Percentiles rank a stretch among this genome's conserved stretches.
phyloP scores from a whole-genome alignment of 1,140 invertebrate species.

The Drosophila biarmipes region DNA sequence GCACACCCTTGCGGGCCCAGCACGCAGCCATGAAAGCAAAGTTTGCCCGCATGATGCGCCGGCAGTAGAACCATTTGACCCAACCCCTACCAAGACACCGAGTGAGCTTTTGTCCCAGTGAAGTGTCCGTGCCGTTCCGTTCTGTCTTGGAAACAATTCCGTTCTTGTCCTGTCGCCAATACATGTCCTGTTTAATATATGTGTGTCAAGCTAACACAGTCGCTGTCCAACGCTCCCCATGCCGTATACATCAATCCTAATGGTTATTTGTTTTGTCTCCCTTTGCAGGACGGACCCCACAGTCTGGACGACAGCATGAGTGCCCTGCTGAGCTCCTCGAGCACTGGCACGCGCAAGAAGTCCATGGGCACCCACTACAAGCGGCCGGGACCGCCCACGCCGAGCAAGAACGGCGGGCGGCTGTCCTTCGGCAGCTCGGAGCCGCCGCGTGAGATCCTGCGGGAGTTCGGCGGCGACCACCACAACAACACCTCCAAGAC shows the following conservation, averaged over 20 bases:
- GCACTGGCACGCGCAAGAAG: slow-evolving; percentile 84
- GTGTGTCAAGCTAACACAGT: slow-evolving; percentile 5
- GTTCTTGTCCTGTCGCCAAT: neutral
- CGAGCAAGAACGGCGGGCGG: slow-evolving; percentile 92
- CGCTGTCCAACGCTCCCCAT: slow-evolving; percentile 3
- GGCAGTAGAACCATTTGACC: slow-evolving; percentile 8
- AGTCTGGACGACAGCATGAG: slow-evolving; percentile 87
- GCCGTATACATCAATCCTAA: neutral
- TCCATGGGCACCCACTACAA: slow-evolving; percentile 90
- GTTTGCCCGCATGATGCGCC: slow-evolving; percentile 31
- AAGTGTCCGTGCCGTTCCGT: neutral
- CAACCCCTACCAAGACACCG: neutral
- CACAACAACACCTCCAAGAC: slow-evolving; percentile 59
- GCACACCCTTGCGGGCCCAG: slow-evolving; percentile 15
- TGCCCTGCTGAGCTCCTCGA: slow-evolving; percentile 86
- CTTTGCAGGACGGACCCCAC: slow-evolving; percentile 85
- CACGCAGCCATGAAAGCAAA: slow-evolving; percentile 22
- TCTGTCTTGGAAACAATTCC: neutral
- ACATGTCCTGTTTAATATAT: neutral
- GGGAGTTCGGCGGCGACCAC: slow-evolving; percentile 54
- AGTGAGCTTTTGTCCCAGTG: slow-evolving; percentile 6
- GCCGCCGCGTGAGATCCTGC: slow-evolving; percentile 69
- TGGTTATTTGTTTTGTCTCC: slow-evolving; percentile 18
- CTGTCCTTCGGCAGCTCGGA: slow-evolving; percentile 86
- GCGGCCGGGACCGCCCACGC: slow-evolving; percentile 92